Conservation (phyloP, 37 sponge, comb jelly and placozoan genomes). For the Lycopodina hypogea region DNA sequence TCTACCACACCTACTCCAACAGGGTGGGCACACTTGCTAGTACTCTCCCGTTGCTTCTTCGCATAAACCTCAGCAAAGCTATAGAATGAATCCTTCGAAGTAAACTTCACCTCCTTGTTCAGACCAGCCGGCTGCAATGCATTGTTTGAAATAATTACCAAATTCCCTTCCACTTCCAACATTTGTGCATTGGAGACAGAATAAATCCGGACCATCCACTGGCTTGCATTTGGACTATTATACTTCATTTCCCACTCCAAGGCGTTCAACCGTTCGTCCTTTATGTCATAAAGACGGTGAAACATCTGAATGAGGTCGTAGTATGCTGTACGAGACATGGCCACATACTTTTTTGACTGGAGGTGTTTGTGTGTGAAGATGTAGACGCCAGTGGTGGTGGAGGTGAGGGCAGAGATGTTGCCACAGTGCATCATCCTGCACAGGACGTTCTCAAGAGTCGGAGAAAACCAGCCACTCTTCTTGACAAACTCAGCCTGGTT, state of each 20-base stretch:
- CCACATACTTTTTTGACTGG: slow-evolving; percentile 15
- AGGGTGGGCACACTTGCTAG: background rate
- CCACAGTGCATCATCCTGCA: slow-evolving; percentile 8
- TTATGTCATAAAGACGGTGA: slow-evolving; percentile 40
- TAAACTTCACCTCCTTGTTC: slow-evolving; percentile 28
- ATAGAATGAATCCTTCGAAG: slow-evolving; percentile 18
- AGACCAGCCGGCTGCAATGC: slow-evolving; percentile 42
- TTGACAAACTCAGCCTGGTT: slow-evolving; percentile 5
- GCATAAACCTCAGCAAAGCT: slow-evolving; percentile 41
- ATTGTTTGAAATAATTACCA: background rate
- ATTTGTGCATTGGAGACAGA: background rate
- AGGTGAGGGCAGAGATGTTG: slow-evolving; percentile 4
- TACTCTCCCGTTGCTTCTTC: background rate
- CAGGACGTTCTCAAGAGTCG: slow-evolving; percentile 24
- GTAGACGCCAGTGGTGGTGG: slow-evolving; percentile 29
- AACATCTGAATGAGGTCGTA: slow-evolving; percentile 47
- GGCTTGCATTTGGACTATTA: slow-evolving; percentile 24
- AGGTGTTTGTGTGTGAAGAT: slow-evolving; percentile 41
- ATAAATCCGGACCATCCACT: slow-evolving; percentile 19
- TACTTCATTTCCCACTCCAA: slow-evolving; percentile 45
- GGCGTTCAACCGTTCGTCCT: slow-evolving; percentile 14
- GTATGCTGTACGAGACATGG: slow-evolving; percentile 9
- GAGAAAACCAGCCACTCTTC: slow-evolving; percentile 36
- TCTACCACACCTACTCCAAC: background rate
- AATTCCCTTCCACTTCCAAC: slow-evolving; percentile 2